phyloP scores from a whole-genome alignment of 2,113 vertebrate genomes.

The Pagrus major region DNA sequence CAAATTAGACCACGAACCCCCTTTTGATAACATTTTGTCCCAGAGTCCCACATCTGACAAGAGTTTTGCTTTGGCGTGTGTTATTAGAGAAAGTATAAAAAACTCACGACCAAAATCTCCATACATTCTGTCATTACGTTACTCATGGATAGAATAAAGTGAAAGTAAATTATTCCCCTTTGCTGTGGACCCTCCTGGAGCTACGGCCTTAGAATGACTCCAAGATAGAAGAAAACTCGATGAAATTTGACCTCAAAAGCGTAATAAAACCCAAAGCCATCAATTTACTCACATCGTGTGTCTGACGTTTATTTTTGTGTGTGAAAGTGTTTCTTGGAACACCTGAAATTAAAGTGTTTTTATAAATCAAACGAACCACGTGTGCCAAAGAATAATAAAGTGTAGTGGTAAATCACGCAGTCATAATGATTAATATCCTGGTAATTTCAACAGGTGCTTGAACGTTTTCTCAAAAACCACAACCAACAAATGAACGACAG shows the following conservation, averaged over 20 bases:
- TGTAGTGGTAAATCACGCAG: conserved; percentile 37
- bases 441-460: conserved; percentile 60
- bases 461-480: conserved; percentile 60
- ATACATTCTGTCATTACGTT: too few species aligned
- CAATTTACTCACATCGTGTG: conserved; percentile 2
- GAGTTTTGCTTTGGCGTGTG: too few species aligned
- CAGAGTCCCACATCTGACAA: too few species aligned
- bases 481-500: conserved; percentile 49
- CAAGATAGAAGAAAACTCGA: conserved; percentile 18
- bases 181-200: too few species aligned
- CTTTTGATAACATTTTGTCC: too few species aligned
- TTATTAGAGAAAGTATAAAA: too few species aligned
- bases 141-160: too few species aligned
- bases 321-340: conserved; percentile 30
- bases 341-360: conserved; percentile 52
- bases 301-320: conserved; percentile 1
- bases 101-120: too few species aligned
- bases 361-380: conserved; percentile 30
- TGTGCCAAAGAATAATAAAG: conserved; percentile 52
- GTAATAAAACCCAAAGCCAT: conserved; percentile 22
- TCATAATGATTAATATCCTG: conserved; percentile 66
- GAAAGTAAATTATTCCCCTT: too few species aligned
- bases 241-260: conserved; percentile 37
- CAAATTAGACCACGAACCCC: too few species aligned
- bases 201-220: conserved; percentile 50